These are phyloP conservation scores for Microtus montanus DNA, from an alignment of 2,113 vertebrate genomes.

Conservation along the genomic window DNA sequence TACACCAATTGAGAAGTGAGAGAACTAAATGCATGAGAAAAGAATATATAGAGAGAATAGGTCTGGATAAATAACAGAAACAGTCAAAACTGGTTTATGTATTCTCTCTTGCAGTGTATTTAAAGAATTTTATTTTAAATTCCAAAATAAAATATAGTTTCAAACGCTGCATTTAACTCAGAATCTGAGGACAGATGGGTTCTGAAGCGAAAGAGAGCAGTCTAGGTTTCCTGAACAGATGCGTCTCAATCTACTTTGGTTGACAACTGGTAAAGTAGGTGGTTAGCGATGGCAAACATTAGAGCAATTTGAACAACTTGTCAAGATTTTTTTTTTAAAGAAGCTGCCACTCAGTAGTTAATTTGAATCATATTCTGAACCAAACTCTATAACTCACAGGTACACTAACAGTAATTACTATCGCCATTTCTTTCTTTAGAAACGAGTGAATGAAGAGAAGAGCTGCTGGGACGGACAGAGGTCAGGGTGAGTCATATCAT, in stretches of 20 bases:
- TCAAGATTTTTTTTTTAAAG: neutral
- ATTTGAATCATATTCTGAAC: constrained; percentile 50
- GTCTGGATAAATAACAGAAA: neutral
- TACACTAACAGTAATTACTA: constrained; percentile 19
- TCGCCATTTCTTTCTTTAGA: constrained; percentile 71
- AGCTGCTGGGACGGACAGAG: constrained; percentile 27
- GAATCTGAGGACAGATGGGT: constrained; percentile 13
- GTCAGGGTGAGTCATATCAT: constrained; percentile 70
- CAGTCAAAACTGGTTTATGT: neutral
- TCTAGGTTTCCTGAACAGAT: neutral
- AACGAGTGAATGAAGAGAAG: constrained; percentile 42
- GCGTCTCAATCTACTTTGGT: neutral
- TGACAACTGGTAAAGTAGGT: constrained; percentile 1
- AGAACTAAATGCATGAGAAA: constrained; percentile 33
- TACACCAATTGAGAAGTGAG: constrained; percentile 4
- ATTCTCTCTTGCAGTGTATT: constrained; percentile 8
- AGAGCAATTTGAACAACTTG: constrained; percentile 24
- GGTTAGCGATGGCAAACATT: constrained; percentile 5
- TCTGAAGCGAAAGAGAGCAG: constrained; percentile 15
- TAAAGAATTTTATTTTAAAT: neutral
- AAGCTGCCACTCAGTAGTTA: constrained; percentile 27
- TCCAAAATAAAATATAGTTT: constrained; percentile 45
- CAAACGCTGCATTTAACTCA: neutral
- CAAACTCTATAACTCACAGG: constrained; percentile 1
- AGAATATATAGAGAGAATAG: neutral